Evolutionary conservation across 1,140 invertebrate genomes (phyloP).

Genomic region (Arctopsyche grandis): DNA sequence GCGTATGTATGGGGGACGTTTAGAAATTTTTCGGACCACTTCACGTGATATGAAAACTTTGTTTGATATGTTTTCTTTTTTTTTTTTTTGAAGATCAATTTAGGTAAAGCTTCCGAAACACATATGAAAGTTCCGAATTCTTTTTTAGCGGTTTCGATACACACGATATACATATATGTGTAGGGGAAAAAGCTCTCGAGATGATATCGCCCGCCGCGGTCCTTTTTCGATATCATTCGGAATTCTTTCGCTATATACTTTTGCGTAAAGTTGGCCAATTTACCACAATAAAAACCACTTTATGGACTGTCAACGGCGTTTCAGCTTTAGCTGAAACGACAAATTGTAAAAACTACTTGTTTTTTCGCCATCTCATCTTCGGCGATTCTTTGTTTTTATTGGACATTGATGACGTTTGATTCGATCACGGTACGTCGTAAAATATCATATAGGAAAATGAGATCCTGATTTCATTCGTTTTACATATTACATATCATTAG

Average conservation of each 20-base stretch:
- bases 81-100: constrained; percentile 29
- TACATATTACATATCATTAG: too few species aligned
- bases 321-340: neutral
- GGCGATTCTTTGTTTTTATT: neutral
- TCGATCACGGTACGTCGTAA: neutral
- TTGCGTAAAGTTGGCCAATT: constrained; percentile 23
- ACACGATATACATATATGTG: neutral
- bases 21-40: constrained; percentile 10
- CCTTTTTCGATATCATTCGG: constrained; percentile 19
- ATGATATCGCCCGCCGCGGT: constrained; percentile 16
- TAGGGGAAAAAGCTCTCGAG: constrained; percentile 11
- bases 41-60: constrained; percentile 19
- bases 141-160: constrained; percentile 1
- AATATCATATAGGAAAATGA: neutral
- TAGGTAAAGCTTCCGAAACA: constrained; percentile 24
- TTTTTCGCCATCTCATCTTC: neutral
- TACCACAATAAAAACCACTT: constrained; percentile 29
- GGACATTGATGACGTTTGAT: constrained; percentile 11
- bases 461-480: too few species aligned
- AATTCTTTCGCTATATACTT: constrained; percentile 12
- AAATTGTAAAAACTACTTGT: constrained; percentile 8
- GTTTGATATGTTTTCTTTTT: constrained; percentile 17
- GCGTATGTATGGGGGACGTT: neutral
- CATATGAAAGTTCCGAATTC: constrained; percentile 7
- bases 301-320: constrained; percentile 25